These are phyloP conservation scores for Bimastos eiseni DNA, from an alignment of 2,888 invertebrate genomes.

Conservation along the genomic window DNA sequence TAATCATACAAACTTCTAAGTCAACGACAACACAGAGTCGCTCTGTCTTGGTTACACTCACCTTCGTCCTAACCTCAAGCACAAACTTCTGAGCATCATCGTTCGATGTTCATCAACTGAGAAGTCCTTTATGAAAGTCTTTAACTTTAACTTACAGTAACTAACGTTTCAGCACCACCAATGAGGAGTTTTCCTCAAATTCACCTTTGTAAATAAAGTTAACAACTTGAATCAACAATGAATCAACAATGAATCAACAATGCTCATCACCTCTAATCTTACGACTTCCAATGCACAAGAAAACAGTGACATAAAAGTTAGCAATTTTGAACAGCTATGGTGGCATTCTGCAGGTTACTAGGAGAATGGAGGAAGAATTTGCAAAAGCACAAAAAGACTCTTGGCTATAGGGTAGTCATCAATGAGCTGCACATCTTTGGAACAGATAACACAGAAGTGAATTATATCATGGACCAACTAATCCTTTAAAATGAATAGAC, in stretches of 20 bases:
- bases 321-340: not conserved
- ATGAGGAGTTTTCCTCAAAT: not conserved
- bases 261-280: not conserved
- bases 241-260: not conserved
- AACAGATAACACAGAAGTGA: too few species aligned
- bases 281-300: not conserved
- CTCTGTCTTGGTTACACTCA: not conserved
- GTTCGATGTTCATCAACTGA: not conserved
- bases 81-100: not conserved
- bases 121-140: not conserved
- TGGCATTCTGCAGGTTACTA: not conserved
- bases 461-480: too few species aligned
- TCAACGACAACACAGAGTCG: not conserved
- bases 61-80: not conserved
- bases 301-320: not conserved
- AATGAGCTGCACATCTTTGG: too few species aligned
- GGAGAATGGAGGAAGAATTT: not conserved
- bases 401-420: too few species aligned
- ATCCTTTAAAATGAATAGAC: too few species aligned
- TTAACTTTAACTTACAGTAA: not conserved
- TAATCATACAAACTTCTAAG: not conserved
- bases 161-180: not conserved
- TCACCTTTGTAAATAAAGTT: not conserved
- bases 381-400: too few species aligned
- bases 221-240: not conserved